Evolutionary conservation across 2,113 vertebrate genomes (phyloP), one percentile per base, ranked within the genome.

Genomic region (Galbula dea): DNA sequence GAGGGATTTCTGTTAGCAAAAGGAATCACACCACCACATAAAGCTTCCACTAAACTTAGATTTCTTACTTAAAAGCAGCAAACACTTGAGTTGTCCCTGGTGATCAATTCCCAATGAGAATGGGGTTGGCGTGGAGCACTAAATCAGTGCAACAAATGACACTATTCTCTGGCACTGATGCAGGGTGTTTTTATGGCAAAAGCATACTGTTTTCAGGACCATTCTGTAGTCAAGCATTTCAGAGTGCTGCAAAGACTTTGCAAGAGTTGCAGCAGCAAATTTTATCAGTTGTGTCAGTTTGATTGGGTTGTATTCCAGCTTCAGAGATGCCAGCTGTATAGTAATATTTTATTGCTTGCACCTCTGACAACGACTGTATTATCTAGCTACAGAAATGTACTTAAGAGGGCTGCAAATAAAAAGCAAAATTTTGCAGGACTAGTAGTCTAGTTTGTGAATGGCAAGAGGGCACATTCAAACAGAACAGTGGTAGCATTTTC

Each of bases 201-300:
- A 34, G 52, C 49, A 4, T 32, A 57, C 51, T 46, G 63, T 80
- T 84, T 85, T 72, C 55, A 80, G 34, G 46, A 62, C 48, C 19
- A 14, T 63, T 86, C 78, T 27, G 20, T 36, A 87, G 65, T 48
- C 72, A 36, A 72, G 26, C 51, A 54, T 45, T 92, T 84, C 54
- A 57, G 86, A 52, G 46, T 15, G 24, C 78, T 74, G 52, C n/a
- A 48, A 80, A 93, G 55, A 77, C 82, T 89, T 49, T 39, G 37
- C 26, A 82, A 66, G 71, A 88, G 48, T 54, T 83, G 79, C 65
- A 85, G 89, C 76, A 58, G 57, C 13, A 21, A 77, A 59, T 90
- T 90, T 90, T 68, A 80, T 84, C 94, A 75, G 69, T 73, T 85
- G 34, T 90, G 77, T 95, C 81, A 86, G 65, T 91, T 95, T 83